Base-by-base conservation (phyloP, 2,113 vertebrate genomes). In the Actinemys pallida region DNA sequence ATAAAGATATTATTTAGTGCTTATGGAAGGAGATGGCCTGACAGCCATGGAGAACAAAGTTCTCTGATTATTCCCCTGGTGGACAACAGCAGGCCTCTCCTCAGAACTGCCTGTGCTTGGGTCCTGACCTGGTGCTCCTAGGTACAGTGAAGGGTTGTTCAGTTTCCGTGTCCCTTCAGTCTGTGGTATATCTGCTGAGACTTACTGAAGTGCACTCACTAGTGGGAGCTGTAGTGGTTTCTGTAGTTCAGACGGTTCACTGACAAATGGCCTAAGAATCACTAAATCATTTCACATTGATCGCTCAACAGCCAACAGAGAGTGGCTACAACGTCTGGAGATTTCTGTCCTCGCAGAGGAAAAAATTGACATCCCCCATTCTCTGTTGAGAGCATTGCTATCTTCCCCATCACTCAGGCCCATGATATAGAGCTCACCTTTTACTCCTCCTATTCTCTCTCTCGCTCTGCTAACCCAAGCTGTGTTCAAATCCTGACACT, bases 281-380 rank as follows among this genome's bases (percentile, higher is more conserved):
- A 1, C 35, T 31, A 90, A 45, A 4, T 82, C 5, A 3, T 86
- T 87, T 94, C 31, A 47, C 13, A 11, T 76, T 75, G n/a, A n/a
- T 35, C 42, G 6, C 3, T 79, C 75, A 52, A n/a, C 7, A 2
- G 12, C 6, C 25, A 31, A 78, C 35, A 13, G 27, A 49, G 49
- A 2, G 16, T 50, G 10, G 47, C 2, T 0, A 1, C 4, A 76
- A 47, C 82, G 47, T 8, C 1, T 11, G 0, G 3, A 54, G 29
- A 1, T 1, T 91, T 96, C 35, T 83, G 56, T 5, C 84, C 80
- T 62, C 53, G 39, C 76, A 93, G 65, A 57, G 59, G 47, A 3
- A 90, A 81, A 82, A 89, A 62, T 6, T 14, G 3, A 35, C 84
- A 72, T 1, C 3, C 93, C 35, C 16, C 4, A 47, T 65, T 93